These are phyloP conservation scores for Harpagifer antarcticus DNA, from an alignment of 2,797 vertebrate genomes.

Conservation along the genomic window DNA sequence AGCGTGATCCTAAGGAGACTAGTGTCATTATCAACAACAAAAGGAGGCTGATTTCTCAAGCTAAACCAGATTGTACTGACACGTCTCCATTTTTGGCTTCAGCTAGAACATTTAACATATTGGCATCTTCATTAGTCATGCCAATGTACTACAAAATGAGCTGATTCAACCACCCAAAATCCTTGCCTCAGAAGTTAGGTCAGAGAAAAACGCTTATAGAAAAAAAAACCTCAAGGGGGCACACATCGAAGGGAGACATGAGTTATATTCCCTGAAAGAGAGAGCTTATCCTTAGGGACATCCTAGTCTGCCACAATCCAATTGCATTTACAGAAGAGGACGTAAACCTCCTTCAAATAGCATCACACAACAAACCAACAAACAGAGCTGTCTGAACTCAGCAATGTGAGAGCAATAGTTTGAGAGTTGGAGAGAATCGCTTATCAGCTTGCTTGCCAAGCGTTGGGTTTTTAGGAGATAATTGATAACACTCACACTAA, in stretches of 20 bases:
- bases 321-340: conserved; percentile 69
- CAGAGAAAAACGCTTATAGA: conserved; percentile 53
- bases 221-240: conserved; percentile 47
- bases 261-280: conserved; percentile 70
- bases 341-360: conserved; percentile 60
- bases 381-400: conserved; percentile 76
- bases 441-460: not conserved
- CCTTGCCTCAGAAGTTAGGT: conserved; percentile 23
- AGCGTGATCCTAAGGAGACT: conserved; percentile 65
- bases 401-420: not conserved
- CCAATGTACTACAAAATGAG: conserved; percentile 66
- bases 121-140: conserved; percentile 59
- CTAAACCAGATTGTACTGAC: conserved; percentile 70
- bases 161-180: conserved; percentile 38
- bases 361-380: conserved; percentile 72
- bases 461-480: not conserved
- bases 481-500: not conserved
- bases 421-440: not conserved
- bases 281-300: conserved; percentile 66
- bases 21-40: conserved; percentile 53
- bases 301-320: conserved; percentile 84
- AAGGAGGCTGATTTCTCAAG: conserved; percentile 51
- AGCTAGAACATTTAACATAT: conserved; percentile 70
- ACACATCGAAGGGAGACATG: conserved; percentile 60
- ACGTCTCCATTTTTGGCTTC: conserved; percentile 75